These are phyloP conservation scores for Incurvaria masculella DNA, from an alignment of 2,888 invertebrate genomes.

Conservation along the genomic window DNA sequence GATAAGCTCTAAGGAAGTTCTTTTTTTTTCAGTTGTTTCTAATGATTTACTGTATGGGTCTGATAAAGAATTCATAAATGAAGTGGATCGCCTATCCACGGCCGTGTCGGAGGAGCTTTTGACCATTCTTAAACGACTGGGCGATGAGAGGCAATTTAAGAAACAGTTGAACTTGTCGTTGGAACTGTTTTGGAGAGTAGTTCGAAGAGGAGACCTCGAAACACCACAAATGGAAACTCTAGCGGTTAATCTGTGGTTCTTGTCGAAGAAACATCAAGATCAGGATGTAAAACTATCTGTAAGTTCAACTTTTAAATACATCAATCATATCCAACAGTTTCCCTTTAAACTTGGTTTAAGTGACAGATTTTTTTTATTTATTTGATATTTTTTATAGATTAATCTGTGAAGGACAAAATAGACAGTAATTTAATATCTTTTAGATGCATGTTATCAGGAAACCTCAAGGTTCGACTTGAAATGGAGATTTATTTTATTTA, in stretches of 20 bases:
- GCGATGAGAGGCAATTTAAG: constrained; percentile 61
- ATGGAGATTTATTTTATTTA: no score
- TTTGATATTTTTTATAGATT: no score
- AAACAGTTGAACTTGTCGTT: constrained; percentile 71
- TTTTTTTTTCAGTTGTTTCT: constrained; percentile 69
- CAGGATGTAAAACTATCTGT: constrained; percentile 52
- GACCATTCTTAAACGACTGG: constrained; percentile 64
- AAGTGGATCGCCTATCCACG: constrained; percentile 73
- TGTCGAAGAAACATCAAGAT: constrained; percentile 64
- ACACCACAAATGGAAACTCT: constrained; percentile 62
- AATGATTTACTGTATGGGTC: constrained; percentile 91
- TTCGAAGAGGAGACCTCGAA: constrained; percentile 62
- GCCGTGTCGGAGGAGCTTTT: constrained; percentile 77
- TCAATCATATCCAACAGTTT: no score
- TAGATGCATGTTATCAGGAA: no score
- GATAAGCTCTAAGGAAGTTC: constrained; percentile 4
- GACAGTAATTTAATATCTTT: no score
- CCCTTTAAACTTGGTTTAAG: no score
- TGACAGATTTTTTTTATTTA: no score
- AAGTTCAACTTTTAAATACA: no score
- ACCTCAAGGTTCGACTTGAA: no score
- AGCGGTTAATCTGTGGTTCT: constrained; percentile 78
- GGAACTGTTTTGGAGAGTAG: constrained; percentile 68
- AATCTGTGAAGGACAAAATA: no score
- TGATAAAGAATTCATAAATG: constrained; percentile 80